These are phyloP conservation scores for Hypotaenidia okinawae DNA, from an alignment of 2,797 vertebrate species.

Conservation along the genomic window DNA sequence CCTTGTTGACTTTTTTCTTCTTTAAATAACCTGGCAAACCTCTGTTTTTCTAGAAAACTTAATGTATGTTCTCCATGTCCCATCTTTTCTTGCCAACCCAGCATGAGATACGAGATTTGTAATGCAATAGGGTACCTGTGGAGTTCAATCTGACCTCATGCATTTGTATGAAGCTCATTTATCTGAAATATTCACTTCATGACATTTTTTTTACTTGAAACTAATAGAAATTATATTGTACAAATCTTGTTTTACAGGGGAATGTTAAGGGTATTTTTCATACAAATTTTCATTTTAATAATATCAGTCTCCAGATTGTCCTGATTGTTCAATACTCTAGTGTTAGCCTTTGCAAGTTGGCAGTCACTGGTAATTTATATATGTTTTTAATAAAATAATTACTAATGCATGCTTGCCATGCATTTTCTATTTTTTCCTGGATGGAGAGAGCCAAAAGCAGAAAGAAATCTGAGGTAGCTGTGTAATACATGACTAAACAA, in stretches of 20 bases:
- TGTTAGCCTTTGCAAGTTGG: background rate
- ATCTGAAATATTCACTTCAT: background rate
- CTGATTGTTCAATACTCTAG: background rate
- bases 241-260: background rate
- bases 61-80: background rate
- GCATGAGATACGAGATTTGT: background rate
- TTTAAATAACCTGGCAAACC: background rate
- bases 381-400: background rate
- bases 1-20: background rate
- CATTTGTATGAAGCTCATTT: background rate
- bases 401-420: background rate
- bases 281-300: background rate
- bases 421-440: background rate
- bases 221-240: background rate
- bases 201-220: background rate
- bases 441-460: background rate
- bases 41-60: background rate
- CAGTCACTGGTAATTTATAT: background rate
- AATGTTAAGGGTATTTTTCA: background rate
- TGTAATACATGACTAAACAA: background rate
- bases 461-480: background rate
- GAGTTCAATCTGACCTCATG: background rate
- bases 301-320: fast-evolving
- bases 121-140: background rate
- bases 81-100: background rate